Evolutionary conservation across 2,113 vertebrate species (phyloP), one percentile per base, ranked within the genome.

Genomic region (Rousettus leschenaultii): DNA sequence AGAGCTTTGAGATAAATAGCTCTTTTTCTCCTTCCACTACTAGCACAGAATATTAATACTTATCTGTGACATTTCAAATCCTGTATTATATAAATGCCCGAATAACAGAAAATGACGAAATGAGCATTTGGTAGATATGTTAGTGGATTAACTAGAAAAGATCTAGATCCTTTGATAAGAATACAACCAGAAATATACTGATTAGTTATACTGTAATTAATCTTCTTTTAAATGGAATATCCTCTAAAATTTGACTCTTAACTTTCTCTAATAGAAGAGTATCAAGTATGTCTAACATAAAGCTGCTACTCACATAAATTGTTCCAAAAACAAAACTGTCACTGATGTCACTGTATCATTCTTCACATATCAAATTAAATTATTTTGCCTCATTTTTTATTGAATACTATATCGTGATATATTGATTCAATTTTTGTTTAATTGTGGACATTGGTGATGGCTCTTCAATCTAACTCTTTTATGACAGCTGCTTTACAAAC

Each of bases 241-340:
- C 10, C 40, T 91, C 16, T 79, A 78, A 43, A 30, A 43, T 86
- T 73, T 89, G n/a, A 75, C n/a, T 80, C 16, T 43, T 89, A 35
- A n/a, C 55, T 90, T 94, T 86, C 12, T 82, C 16, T 85, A 86
- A n/a, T n/a, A 57, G 84, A 79, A 74, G 40, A 33, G 6, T 75
- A 77, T 70, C 40, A 80, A 53, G 24, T 82, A 7, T 30, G 5
- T 30, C 65, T 75, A 80, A 48, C 16, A 38, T 14, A 75, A 48
- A 77, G 18, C 14, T 75, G 13, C 30, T 66, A 70, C 22, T 83
- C 53, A 87, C 5, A 35, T 77, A 80, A 88, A 74, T 77, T 82
- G 26, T 94, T 93, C 43, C 21, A 51, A 78, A 78, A 95, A 78
- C 26, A 71, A 92, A 92, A 79, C n/a, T 78, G 75, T 65, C 24